phyloP scores from a whole-genome alignment of 2,797 vertebrate species.

The Lepilemur septentrionalis region DNA sequence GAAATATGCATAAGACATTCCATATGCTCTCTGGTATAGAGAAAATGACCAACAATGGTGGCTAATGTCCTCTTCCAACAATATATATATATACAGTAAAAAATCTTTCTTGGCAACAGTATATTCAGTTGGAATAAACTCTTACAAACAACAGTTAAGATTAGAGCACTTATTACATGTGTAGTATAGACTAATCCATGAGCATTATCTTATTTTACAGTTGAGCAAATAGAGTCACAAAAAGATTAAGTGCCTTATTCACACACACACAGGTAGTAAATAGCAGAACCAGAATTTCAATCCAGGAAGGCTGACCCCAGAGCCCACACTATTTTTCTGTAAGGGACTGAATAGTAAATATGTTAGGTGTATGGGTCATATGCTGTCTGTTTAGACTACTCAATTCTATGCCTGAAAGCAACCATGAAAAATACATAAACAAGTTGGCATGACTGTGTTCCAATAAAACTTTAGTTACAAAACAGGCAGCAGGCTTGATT shows the following conservation, averaged over 20 bases:
- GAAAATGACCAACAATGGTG: not conserved
- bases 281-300: not conserved
- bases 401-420: not conserved
- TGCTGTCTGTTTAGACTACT: not conserved
- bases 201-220: not conserved
- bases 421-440: not conserved
- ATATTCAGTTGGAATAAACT: not conserved
- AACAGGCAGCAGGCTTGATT: not conserved
- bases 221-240: not conserved
- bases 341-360: not conserved
- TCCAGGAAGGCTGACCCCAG: not conserved
- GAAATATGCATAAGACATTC: not conserved
- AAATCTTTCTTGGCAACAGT: not conserved
- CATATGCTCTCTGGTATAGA: not conserved
- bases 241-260: not conserved
- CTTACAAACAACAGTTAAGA: not conserved
- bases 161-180: not conserved
- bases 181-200: not conserved
- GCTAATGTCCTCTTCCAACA: not conserved
- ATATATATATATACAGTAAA: not conserved
- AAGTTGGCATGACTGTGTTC: not conserved
- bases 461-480: slow-evolving; percentile 1
- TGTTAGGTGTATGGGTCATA: not conserved
- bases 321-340: not conserved
- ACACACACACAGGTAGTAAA: not conserved